Evolutionary conservation across 1,140 invertebrate genomes (phyloP), one percentile per base, ranked within the genome.

Genomic region (Drosophila gunungcola): DNA sequence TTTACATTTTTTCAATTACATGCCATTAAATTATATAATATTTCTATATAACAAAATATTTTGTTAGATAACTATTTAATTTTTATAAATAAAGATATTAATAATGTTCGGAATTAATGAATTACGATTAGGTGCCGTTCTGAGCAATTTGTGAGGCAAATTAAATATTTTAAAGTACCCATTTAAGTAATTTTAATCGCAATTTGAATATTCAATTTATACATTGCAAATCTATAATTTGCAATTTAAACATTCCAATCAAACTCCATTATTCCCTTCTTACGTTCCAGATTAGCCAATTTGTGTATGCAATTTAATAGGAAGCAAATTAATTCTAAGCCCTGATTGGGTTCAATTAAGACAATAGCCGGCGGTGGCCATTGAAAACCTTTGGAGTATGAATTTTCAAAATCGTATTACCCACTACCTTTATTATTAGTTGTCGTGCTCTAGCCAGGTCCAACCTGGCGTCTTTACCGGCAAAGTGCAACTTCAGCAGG

Each of bases 401-500:
- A 48, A 39, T 48, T 46, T 48, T 48, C 42, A 43, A 39, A 67
- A 58, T 34, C 58, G 39, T 49, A 58, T 41, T n/a, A 10, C 36
- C 55, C 36, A 43, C 29, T 60, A 25, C 39, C 58, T 34, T 12
- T 7, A 36, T 32, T 49, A 49, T 67, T 67, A 41, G 54, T 13
- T 7, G 10, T 12, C 54, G 12, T 60, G 16, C 11, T 13, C 12
- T 32, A 27, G 11, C 43, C 16, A 9, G 42, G 41, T 12, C 16
- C 36, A 52, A 52, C 48, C 58, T 49, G 45, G 43, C 16, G 27
- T 42, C 12, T 5, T 34, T 34, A 5, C 32, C 32, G 27, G 62
- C 32, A 36, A 21, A 58, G 64, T 80, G 80, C 80, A 73, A 48
- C 68, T 63, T 43, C 49, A 25, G 72, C 39, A 51, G 63, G 43